These are phyloP conservation scores for Ephydatia muelleri DNA, from an alignment of 37 sponge, comb jelly and placozoan genomes.

Conservation along the genomic window DNA sequence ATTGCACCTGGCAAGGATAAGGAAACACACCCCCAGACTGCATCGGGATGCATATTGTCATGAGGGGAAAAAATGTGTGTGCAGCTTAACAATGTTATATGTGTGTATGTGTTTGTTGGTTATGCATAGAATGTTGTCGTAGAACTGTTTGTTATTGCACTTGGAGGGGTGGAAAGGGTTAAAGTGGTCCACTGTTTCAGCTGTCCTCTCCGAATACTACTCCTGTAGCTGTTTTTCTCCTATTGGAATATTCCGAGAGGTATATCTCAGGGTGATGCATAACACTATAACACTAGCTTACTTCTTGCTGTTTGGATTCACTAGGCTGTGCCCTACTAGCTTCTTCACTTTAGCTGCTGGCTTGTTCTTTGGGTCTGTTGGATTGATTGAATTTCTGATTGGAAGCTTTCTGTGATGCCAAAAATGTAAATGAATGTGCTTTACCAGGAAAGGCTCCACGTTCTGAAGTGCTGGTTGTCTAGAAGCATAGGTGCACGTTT, in stretches of 20 bases:
- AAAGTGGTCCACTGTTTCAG: background rate
- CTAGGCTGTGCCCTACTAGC: conserved; percentile 49
- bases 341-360: conserved; percentile 20
- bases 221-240: conserved; percentile 60
- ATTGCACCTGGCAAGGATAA: conserved; percentile 76
- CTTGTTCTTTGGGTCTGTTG: background rate
- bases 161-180: background rate
- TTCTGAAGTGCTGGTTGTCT: background rate
- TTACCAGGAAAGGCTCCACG: background rate
- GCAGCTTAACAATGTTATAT: background rate
- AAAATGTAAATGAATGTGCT: background rate
- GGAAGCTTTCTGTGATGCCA: too few relatives aligned
- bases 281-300: background rate
- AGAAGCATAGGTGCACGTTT: background rate
- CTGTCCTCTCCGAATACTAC: conserved; percentile 58
- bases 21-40: conserved; percentile 63
- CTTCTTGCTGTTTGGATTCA: conserved; percentile 65
- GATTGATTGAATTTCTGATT: background rate
- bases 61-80: background rate
- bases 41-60: conserved; percentile 79
- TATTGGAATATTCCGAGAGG: background rate
- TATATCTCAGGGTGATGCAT: background rate
- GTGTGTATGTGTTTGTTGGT: background rate
- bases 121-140: background rate
- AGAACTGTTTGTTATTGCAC: background rate